These are phyloP conservation scores for Procavia capensis DNA, from an alignment of 2,113 vertebrate genomes.

Conservation along the genomic window DNA sequence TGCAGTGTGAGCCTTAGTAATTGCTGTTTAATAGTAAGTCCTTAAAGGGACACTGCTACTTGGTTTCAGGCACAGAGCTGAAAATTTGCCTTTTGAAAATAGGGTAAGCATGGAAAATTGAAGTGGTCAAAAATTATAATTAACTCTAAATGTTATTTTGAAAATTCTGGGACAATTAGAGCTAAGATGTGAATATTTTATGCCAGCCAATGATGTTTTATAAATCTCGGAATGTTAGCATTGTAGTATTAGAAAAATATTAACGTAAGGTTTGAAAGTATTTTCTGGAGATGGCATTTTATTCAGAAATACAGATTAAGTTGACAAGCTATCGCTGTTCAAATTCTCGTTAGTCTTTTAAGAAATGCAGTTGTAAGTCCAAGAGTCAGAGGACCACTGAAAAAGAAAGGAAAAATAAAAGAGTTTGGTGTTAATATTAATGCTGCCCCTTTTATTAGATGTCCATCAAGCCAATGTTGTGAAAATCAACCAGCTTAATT, in stretches of 20 bases:
- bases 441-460: neutral
- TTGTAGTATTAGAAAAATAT: slow-evolving; percentile 3
- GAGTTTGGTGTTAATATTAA: neutral
- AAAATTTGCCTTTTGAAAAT: slow-evolving; percentile 18
- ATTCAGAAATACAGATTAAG: slow-evolving; percentile 34
- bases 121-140: slow-evolving; percentile 31
- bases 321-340: neutral
- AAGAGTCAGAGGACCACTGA: neutral
- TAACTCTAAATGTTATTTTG: slow-evolving; percentile 61
- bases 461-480: neutral
- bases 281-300: slow-evolving; percentile 3
- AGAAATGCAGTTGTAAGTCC: neutral
- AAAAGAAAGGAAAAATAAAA: neutral
- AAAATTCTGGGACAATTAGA: slow-evolving; percentile 31
- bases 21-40: slow-evolving; percentile 34
- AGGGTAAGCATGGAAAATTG: neutral
- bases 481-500: neutral
- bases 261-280: neutral
- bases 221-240: slow-evolving; percentile 17
- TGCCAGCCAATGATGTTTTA: too few relatives aligned
- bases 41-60: slow-evolving; percentile 52
- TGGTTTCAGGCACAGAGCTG: slow-evolving; percentile 28
- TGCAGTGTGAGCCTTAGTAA: neutral
- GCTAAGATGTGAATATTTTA: slow-evolving; percentile 22
- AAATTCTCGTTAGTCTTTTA: neutral